Base-by-base conservation (phyloP, 2,888 invertebrate species). In the Abscondita cerata region DNA sequence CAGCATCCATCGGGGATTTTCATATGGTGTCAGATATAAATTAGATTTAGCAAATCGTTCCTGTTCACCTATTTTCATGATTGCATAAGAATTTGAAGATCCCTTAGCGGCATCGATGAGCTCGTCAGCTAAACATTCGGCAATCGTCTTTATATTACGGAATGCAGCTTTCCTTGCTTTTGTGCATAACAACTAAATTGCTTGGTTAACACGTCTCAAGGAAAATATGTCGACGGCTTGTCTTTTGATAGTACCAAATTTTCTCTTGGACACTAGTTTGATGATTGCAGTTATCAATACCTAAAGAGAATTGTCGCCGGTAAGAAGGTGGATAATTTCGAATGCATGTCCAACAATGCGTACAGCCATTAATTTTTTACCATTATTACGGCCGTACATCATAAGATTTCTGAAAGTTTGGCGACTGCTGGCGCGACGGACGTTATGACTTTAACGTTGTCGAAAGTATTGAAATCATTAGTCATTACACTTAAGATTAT, bases 41-140 rank as follows among this genome's bases (percentile, higher is more conserved):
- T 99, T 99, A 83, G 98, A 98, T 85, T 99, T 99, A 80, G 99
- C 99, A 75, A 99, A 99, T 89, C 99, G 95, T 85, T 99, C 99
- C 83, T 99, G 87, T 86, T 99, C 99, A 83, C 99, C 99, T 85
- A 99, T 99, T 89, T 99, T 99, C 87, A 99, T 99, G 85, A 99
- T 99, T 73, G 99, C 99, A 78, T 99, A 98, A 36, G 98, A 98
- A 86, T 99, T 99, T 67, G 98, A 98, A 67, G 98, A 99, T 70
- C 99, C 99, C 90, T 98, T 99, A 52, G 98, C 98, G 72, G 99
- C 99, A 80, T 99, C 99, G 81, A 99, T 99, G 60, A 99, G 90
- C 83, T 99, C 99, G 87, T 99, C 99, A 79, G 99, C 98, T 76
- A 99, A 87, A 83, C 99, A 99, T 83, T 99, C 99, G 64, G 99